Evolutionary conservation across 2,113 vertebrate species (phyloP).

Genomic region (Etia nguti): DNA sequence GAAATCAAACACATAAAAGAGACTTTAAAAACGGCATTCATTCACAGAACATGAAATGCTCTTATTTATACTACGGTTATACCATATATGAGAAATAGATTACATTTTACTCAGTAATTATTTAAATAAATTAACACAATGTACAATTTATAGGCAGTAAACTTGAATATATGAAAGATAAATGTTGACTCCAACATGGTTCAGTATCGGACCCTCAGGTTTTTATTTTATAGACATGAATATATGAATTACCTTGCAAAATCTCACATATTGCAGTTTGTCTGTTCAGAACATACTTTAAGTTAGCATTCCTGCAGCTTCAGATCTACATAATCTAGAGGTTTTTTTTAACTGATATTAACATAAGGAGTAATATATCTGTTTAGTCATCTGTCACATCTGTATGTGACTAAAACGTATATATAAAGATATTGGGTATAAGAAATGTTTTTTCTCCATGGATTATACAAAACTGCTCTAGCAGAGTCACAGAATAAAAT

Average conservation of each 20-base stretch:
- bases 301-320: background rate
- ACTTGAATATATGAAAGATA: background rate
- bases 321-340: background rate
- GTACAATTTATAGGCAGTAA: background rate
- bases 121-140: accelerated
- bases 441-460: background rate
- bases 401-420: background rate
- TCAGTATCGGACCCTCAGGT: accelerated
- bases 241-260: background rate
- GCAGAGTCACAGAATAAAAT: background rate
- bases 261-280: background rate
- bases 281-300: background rate
- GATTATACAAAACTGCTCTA: background rate
- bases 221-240: background rate
- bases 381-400: background rate
- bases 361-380: background rate
- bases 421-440: no score
- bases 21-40: background rate
- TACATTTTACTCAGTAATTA: background rate
- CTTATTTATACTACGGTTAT: accelerated
- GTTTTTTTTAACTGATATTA: background rate
- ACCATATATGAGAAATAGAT: background rate
- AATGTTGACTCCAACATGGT: background rate
- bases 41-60: background rate
- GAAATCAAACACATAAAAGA: background rate